A percentile compares a stretch with the other conserved stretches of the same genome.
Conservation (phyloP, 1,140 invertebrate species). For the Chymomyza costata region DNA sequence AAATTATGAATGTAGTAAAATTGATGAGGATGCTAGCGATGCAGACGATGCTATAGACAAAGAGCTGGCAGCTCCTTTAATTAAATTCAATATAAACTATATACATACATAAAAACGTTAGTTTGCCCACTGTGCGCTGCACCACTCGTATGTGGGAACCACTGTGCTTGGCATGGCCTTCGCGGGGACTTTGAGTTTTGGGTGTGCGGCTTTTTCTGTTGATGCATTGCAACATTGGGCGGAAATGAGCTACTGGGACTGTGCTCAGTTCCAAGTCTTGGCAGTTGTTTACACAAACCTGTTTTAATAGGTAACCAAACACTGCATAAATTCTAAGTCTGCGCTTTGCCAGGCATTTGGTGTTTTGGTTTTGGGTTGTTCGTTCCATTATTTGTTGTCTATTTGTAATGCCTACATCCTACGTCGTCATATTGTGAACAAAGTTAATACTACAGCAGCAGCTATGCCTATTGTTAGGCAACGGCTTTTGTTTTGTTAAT, state of each 20-base stretch:
- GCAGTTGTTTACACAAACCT: conserved; percentile 23
- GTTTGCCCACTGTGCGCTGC: not conserved
- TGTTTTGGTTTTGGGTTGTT: conserved; percentile 26
- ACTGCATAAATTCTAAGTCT: conserved; percentile 69
- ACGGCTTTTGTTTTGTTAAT: conserved; percentile 66
- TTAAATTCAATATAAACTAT: conserved; percentile 12
- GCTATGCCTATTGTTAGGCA: conserved; percentile 45
- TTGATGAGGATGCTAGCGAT: no score
- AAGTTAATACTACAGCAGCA: no score
- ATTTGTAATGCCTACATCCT: conserved; percentile 29
- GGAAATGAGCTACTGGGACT: conserved; percentile 51
- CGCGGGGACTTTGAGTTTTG: conserved; percentile 56
- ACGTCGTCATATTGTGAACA: no score
- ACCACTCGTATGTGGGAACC: not conserved
- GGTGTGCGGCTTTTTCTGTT: conserved; percentile 55
- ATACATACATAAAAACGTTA: conserved; percentile 15
- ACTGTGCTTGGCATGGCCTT: conserved; percentile 51
- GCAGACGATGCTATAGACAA: no score
- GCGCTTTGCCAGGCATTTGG: conserved; percentile 43
- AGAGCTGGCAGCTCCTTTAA: not conserved
- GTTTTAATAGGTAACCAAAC: conserved; percentile 65
- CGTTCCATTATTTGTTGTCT: conserved; percentile 9
- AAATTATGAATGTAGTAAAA: no score
- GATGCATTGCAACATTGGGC: conserved; percentile 17
- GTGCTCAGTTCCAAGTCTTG: no score